Evolutionary conservation across 2,113 vertebrate genomes (phyloP), one percentile per base, ranked within the genome.

Genomic region (Peucedramus taeniatus): DNA sequence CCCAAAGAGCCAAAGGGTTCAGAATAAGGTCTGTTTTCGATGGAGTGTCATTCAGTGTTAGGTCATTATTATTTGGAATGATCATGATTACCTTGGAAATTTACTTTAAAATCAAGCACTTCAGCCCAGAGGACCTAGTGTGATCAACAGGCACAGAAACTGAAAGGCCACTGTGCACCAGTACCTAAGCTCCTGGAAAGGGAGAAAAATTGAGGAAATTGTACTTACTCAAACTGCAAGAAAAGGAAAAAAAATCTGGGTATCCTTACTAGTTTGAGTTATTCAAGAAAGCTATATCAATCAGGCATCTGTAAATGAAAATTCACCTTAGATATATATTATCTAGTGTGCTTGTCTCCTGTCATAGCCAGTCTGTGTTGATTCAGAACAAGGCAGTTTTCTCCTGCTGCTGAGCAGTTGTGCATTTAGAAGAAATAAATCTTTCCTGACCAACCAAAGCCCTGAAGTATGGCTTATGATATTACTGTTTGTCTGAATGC

Each of bases 401-500:
- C 37, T 94, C 22, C 63, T 81, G 71, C 63, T 81, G 51, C 56
- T 84, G 83, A 89, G 37, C 53, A 78, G 56, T 57, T 87, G 33
- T 42, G 7, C 23, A 22, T 87, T 96, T 94, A 66, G 56, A 83
- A 93, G 77, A 90, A 90, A 92, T 75, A 93, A 87, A 75, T 93
- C 64, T 91, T 83, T 84, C 21, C 64, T 81, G 50, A 81, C 51
- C 80, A 95, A 24, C 17, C 1, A 9, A 92, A 93, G 72, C 35
- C 47, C 39, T 83, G 72, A 91, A 95, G 30, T 89, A 53, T 47
- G 33, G 26, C 39, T 21, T 95, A 93, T 83, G 60, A 81, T 94
- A 81, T 83, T 89, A 42, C 33, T 84, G 35, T 39, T 70, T 87
- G 47, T 75, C 64, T 94, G 83, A 87, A 81, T 50, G 42, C 27